Conservation (phyloP, 2,113 vertebrate species). For the Bujurquina vittata region DNA sequence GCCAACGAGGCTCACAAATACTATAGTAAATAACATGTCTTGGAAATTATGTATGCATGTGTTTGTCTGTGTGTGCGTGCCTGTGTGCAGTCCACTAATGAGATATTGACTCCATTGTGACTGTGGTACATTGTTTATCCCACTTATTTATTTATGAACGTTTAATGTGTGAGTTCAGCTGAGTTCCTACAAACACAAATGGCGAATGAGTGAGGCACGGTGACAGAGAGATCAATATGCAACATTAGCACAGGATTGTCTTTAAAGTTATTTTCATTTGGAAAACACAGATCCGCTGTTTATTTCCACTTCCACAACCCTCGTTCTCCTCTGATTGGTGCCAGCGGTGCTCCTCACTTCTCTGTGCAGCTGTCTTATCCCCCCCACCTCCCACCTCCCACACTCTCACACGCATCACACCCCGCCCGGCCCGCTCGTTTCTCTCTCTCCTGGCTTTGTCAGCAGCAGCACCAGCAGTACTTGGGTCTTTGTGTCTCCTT, state of each 20-base stretch:
- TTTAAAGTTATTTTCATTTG: constrained; percentile 84
- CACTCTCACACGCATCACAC: constrained; percentile 12
- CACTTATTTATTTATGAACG: constrained; percentile 91
- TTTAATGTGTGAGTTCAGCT: constrained; percentile 89
- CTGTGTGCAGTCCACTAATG: constrained; percentile 81
- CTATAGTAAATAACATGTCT: not conserved
- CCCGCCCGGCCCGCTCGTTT: constrained; percentile 17
- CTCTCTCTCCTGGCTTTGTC: constrained; percentile 70
- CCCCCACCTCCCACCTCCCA: not conserved
- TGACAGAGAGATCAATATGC: constrained; percentile 85
- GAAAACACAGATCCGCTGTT: constrained; percentile 67
- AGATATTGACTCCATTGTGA: constrained; percentile 83
- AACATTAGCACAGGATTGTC: constrained; percentile 86
- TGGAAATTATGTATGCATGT: constrained; percentile 20
- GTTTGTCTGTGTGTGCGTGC: not conserved
- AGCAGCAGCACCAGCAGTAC: constrained; percentile 64
- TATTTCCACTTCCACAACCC: constrained; percentile 57
- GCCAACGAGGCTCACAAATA: constrained; percentile 7
- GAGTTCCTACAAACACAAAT: constrained; percentile 79
- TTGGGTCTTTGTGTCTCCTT: constrained; percentile 79
- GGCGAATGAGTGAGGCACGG: constrained; percentile 20
- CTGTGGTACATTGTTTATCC: constrained; percentile 85
- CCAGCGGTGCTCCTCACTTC: constrained; percentile 29
- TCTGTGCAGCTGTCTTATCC: constrained; percentile 19
- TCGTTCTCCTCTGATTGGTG: constrained; percentile 68